phyloP scores from a whole-genome alignment of 2,797 vertebrate species.

The Eleutherodactylus coqui region DNA sequence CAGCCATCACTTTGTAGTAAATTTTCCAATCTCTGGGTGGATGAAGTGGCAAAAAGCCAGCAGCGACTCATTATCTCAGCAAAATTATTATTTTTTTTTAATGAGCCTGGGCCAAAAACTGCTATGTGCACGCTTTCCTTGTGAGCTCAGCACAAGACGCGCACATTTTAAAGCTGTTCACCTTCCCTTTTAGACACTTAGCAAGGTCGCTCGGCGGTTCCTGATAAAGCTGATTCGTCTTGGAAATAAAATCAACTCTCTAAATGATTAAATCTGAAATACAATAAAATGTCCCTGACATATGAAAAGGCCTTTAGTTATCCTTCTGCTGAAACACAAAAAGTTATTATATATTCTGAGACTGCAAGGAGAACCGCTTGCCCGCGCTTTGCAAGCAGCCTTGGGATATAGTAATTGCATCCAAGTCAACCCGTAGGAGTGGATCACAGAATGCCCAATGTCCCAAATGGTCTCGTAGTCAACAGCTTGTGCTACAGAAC shows the following conservation, averaged over 20 bases:
- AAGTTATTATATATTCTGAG: background rate
- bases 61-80: constrained; percentile 35
- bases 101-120: constrained; percentile 11
- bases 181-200: background rate
- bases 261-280: background rate
- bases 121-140: background rate
- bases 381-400: background rate
- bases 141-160: background rate
- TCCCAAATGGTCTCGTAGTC: constrained; percentile 18
- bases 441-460: background rate
- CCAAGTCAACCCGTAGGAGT: background rate
- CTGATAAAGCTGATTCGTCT: background rate
- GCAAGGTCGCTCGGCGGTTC: background rate
- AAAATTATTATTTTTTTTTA: constrained; percentile 50
- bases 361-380: background rate
- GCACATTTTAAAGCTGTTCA: background rate
- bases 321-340: background rate
- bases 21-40: constrained; percentile 36
- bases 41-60: constrained; percentile 38
- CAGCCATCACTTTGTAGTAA: constrained; percentile 47
- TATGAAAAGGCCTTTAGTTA: background rate
- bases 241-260: background rate
- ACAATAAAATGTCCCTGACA: background rate
- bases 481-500: background rate
- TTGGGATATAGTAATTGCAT: constrained; percentile 39